Evolutionary conservation across 2,888 invertebrate species (phyloP).

Genomic region (Tenthredo notha): DNA sequence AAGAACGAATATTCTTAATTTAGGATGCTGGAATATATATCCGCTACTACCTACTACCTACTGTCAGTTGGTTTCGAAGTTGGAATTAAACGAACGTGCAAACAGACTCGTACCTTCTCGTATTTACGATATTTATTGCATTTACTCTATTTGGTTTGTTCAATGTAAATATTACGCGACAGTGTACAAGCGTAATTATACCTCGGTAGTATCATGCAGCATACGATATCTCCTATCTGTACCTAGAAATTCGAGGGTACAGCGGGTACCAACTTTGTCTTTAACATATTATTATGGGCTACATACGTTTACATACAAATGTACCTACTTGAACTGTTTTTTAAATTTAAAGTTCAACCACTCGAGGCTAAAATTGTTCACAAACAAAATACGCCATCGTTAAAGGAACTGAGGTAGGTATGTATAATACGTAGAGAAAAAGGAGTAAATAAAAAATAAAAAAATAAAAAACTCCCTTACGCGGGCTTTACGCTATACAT

Average conservation of each 20-base stretch:
- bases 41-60: neutral
- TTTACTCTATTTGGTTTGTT: conserved; percentile 13
- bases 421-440: neutral
- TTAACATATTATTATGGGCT: neutral
- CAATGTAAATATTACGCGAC: neutral
- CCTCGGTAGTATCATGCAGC: neutral
- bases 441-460: neutral
- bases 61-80: conserved; percentile 1
- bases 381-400: neutral
- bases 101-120: neutral
- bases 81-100: conserved; percentile 16
- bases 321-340: neutral
- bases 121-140: conserved; percentile 20
- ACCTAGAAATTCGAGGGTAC: neutral
- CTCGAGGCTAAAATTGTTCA: conserved; percentile 2
- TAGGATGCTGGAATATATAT: neutral
- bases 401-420: neutral
- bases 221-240: neutral
- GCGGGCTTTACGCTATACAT: neutral
- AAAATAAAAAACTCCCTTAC: neutral
- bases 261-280: neutral
- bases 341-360: neutral
- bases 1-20: neutral
- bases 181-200: conserved; percentile 8
- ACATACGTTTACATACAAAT: neutral